Evolutionary conservation across 2,113 vertebrate genomes (phyloP).

Genomic region (Hirundichthys speculiger): DNA sequence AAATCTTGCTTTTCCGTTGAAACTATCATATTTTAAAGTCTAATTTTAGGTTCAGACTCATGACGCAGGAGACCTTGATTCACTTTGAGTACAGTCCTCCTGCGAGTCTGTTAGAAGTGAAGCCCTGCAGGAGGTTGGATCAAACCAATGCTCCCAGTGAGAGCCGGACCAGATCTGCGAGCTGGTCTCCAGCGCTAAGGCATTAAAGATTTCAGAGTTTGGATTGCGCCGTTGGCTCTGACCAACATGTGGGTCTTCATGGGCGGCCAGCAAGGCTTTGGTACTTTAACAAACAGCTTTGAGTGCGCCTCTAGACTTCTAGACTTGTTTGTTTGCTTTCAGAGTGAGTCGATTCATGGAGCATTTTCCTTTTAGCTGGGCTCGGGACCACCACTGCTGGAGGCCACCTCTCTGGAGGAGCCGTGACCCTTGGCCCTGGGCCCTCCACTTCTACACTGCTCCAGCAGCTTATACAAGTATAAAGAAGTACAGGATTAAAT

Average conservation of each 20-base stretch:
- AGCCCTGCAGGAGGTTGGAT: too few relatives aligned
- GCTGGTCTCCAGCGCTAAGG: too few relatives aligned
- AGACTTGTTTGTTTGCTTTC: constrained; percentile 32
- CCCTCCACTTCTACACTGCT: constrained; percentile 52
- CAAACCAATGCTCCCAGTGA: too few relatives aligned
- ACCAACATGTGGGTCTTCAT: neutral
- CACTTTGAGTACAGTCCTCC: too few relatives aligned
- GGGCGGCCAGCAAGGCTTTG: constrained; percentile 11
- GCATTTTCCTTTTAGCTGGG: constrained; percentile 45
- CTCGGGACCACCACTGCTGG: constrained; percentile 57
- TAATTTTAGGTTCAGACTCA: too few relatives aligned
- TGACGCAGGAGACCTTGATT: too few relatives aligned
- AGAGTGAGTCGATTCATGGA: constrained; percentile 80
- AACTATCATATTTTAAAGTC: too few relatives aligned
- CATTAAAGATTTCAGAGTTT: neutral
- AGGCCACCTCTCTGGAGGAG: constrained; percentile 81
- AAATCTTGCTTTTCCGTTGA: too few relatives aligned
- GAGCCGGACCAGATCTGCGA: too few relatives aligned
- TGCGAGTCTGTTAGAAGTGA: too few relatives aligned
- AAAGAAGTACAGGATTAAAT: constrained; percentile 89
- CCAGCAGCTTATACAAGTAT: constrained; percentile 61
- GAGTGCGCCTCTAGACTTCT: constrained; percentile 15
- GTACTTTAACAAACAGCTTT: constrained; percentile 19
- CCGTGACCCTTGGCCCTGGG: constrained; percentile 63
- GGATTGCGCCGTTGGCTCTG: constrained; percentile 3